These are phyloP conservation scores for Chromis chromis DNA, from an alignment of 2,797 vertebrate genomes.

Conservation along the genomic window DNA sequence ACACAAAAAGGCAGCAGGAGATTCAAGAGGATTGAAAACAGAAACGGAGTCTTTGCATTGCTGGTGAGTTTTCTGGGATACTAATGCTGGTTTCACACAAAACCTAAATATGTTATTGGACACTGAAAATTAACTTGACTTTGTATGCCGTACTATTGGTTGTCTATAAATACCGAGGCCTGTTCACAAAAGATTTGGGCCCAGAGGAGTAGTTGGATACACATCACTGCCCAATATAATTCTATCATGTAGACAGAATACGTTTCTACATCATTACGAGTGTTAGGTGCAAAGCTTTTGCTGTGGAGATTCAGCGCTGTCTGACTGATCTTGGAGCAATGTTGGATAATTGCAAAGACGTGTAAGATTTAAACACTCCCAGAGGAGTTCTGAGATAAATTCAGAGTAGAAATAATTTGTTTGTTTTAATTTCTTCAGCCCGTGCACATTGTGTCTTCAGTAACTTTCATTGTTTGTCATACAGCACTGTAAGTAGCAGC, in stretches of 20 bases:
- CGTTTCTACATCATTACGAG: not conserved
- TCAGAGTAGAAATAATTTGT: constrained; percentile 11
- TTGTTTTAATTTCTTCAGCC: not conserved
- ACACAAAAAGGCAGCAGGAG: constrained; percentile 91
- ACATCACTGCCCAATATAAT: not conserved
- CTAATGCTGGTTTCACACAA: constrained; percentile 38
- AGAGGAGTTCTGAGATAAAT: not conserved
- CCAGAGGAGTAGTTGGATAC: not conserved
- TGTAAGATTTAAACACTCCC: not conserved
- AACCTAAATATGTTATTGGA: constrained; percentile 22
- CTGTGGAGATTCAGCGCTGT: not conserved
- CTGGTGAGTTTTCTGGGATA: constrained; percentile 84
- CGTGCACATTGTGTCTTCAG: constrained; percentile 33
- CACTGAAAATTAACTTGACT: constrained; percentile 20
- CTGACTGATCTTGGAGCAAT: not conserved
- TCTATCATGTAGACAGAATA: not conserved
- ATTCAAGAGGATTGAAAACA: constrained; percentile 92
- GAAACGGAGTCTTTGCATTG: constrained; percentile 90
- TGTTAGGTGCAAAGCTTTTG: not conserved
- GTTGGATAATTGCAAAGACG: not conserved
- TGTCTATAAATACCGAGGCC: not conserved
- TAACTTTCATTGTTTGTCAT: constrained; percentile 34
- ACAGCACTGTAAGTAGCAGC: constrained; percentile 31
- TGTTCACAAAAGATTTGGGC: constrained; percentile 4
- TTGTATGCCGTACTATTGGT: constrained; percentile 10